Evolutionary conservation across 2,797 vertebrate genomes (phyloP), one percentile per base, ranked within the genome.

Genomic region (Hippocampus kuda): DNA sequence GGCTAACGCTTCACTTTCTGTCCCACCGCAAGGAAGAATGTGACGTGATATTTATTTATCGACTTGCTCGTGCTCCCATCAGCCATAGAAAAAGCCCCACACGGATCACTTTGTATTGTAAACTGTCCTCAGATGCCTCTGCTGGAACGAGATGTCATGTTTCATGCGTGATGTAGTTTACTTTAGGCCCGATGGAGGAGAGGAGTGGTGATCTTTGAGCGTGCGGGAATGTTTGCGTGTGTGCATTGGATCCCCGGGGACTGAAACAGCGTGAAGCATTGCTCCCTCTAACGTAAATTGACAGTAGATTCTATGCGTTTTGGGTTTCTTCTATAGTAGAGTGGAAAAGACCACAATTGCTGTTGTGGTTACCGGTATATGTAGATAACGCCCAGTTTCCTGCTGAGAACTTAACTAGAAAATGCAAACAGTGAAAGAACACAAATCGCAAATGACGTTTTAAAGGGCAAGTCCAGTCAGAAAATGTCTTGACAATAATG

Each of bases 1-100:
- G 1, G 42, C n/a, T 18, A 46, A 46, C 13, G n/a, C 38, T n/a
- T 63, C 20, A n/a, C 12, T 63, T 42, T 63, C 22, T 24, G 38
- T 42, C 83, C 41, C 87, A 72, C 81, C 86, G 88, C 86, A 83
- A 83, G 83, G 86, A 89, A 88, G 84, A 76, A 68, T 75, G 83
- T 85, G 86, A 86, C 81, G 80, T 72, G 73, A 72, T 89, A 84
- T 90, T 91, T 90, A 86, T 91, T 91, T 88, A 89, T 63, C 20
- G 57, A 34, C 84, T 74, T 83, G 84, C 84, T 89, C 84, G 86
- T 88, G 89, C 91, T 30, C 87, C 87, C 84, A 89, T 89, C 83
- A 84, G 77, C 69, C 74, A 81, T 80, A 76, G 72, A 42, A 73
- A 81, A 66, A 75, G 85, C 80, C 68, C 27, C 51, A 86, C 83